These are phyloP conservation scores for Yponomeuta sedellus DNA, from an alignment of 2,888 invertebrate species.

Conservation along the genomic window DNA sequence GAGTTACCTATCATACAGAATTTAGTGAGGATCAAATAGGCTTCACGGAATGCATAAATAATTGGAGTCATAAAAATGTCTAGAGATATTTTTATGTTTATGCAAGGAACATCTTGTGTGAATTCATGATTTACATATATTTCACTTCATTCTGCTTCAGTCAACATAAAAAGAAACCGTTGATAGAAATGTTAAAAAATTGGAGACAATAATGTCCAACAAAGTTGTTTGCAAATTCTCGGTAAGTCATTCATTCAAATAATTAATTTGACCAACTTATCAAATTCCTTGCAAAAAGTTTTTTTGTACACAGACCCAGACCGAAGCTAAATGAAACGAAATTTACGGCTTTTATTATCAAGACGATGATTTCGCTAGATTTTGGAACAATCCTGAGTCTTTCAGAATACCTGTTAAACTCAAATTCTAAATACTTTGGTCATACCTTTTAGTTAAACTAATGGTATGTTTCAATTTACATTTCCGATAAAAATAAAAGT, in stretches of 20 bases:
- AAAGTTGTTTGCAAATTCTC: too few species aligned
- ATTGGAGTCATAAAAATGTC: not conserved
- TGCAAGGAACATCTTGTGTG: not conserved
- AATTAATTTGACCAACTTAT: not conserved
- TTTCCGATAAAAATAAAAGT: constrained; percentile 24
- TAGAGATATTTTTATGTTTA: not conserved
- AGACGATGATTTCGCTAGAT: not conserved
- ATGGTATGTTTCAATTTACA: constrained; percentile 19
- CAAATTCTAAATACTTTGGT: not conserved
- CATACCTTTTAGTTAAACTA: constrained; percentile 4
- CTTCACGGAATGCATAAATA: not conserved
- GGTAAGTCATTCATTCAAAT: too few species aligned
- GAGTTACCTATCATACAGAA: not conserved
- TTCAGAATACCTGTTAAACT: not conserved
- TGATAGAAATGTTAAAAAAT: too few species aligned
- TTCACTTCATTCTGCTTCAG: too few species aligned
- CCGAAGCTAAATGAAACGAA: not conserved
- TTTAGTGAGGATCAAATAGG: not conserved
- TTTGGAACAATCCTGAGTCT: constrained; percentile 9
- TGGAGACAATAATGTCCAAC: too few species aligned
- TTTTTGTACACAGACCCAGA: not conserved
- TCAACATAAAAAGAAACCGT: too few species aligned
- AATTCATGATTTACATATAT: not conserved
- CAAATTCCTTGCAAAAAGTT: not conserved
- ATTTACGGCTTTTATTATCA: not conserved